Evolutionary conservation across 2,797 vertebrate genomes (phyloP).

Genomic region (Calcarius lapponicus): DNA sequence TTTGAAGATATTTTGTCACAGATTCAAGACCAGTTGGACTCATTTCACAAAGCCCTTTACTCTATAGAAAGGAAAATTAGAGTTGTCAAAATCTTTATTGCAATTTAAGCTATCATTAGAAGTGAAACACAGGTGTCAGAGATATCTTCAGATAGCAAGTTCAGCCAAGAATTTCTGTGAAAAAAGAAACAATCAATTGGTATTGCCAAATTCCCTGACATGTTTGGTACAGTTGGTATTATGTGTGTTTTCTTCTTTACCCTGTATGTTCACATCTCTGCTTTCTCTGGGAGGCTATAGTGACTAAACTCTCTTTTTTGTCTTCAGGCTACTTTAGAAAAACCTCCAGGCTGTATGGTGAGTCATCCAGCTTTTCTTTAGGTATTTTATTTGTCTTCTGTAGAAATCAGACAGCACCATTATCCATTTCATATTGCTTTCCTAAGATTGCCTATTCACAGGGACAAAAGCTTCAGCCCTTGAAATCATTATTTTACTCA

Average conservation of each 20-base stretch:
- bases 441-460: neutral
- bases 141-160: neutral
- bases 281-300: neutral
- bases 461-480: neutral
- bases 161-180: neutral
- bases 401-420: neutral
- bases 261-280: neutral
- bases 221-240: neutral
- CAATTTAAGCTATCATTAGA: constrained; percentile 1
- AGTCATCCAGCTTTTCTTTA: constrained; percentile 36
- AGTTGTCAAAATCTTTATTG: neutral
- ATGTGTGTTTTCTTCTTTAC: neutral
- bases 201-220: neutral
- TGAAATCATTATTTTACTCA: neutral
- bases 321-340: constrained; percentile 27
- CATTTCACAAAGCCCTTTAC: neutral
- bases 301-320: neutral
- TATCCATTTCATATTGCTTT: neutral
- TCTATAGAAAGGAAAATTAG: constrained; percentile 23
- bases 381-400: neutral
- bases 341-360: neutral
- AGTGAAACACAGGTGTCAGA: neutral
- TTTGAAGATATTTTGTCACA: neutral
- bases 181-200: neutral
- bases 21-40: neutral